These are phyloP conservation scores for Clivina fossor DNA, from an alignment of 2,888 invertebrate genomes.

Conservation along the genomic window DNA sequence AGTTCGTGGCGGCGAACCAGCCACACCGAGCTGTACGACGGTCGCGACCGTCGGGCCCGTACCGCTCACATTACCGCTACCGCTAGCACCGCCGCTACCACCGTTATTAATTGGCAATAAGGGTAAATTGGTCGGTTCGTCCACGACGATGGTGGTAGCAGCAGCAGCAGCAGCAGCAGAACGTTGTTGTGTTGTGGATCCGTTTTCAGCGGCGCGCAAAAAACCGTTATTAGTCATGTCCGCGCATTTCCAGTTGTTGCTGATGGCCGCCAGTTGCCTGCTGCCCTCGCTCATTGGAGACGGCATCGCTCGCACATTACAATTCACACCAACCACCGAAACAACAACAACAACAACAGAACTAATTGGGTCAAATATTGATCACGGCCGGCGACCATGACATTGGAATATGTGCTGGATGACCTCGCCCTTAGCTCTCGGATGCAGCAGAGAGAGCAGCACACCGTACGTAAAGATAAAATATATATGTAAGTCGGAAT, in stretches of 20 bases:
- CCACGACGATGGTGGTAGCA: too few relatives aligned
- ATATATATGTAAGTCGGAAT: too few relatives aligned
- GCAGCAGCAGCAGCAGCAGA: too few relatives aligned
- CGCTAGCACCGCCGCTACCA: too few relatives aligned
- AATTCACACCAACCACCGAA: neutral
- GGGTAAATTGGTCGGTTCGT: neutral
- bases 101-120: too few relatives aligned
- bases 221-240: conserved; percentile 7
- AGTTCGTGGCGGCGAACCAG: conserved; percentile 1
- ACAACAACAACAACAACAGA: neutral
- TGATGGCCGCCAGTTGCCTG: conserved; percentile 3
- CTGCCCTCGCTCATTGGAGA: conserved; percentile 8
- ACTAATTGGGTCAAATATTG: conserved; percentile 5
- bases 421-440: too few relatives aligned
- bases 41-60: neutral
- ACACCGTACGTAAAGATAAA: too few relatives aligned
- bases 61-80: too few relatives aligned
- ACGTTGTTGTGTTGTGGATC: too few relatives aligned
- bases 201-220: conserved; percentile 1
- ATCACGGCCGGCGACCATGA: too few relatives aligned
- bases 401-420: too few relatives aligned
- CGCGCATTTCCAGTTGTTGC: conserved; percentile 10
- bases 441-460: too few relatives aligned
- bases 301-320: neutral
- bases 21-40: conserved; percentile 12